phyloP scores from a whole-genome alignment of 2,797 vertebrate genomes.

The Pelobates cultripes region DNA sequence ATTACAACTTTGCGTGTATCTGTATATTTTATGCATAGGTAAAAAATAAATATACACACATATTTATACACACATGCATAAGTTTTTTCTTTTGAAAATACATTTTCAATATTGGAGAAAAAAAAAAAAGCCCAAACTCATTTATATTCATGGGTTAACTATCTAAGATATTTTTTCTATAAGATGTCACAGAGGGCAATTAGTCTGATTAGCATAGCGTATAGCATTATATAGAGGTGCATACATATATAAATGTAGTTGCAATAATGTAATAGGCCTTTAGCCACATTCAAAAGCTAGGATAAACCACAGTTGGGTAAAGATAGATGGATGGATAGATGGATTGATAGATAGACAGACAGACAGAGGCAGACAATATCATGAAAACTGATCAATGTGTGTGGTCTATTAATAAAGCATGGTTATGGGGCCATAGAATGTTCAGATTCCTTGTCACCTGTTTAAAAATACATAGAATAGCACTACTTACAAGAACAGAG shows the following conservation, averaged over 20 bases:
- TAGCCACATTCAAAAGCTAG: neutral
- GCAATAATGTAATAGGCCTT: neutral
- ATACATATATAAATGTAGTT: neutral
- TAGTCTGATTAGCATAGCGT: no score
- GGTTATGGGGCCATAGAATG: constrained; percentile 1
- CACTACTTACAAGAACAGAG: constrained; percentile 73
- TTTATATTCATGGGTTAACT: no score
- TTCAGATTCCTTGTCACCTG: constrained; percentile 15
- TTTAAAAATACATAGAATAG: constrained; percentile 59
- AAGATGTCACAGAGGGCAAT: no score
- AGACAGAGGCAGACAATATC: neutral
- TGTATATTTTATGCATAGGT: neutral
- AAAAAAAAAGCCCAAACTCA: no score
- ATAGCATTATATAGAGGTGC: neutral
- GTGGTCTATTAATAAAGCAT: neutral
- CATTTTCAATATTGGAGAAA: no score
- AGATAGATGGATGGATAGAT: constrained; percentile 13
- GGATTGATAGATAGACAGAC: constrained; percentile 9
- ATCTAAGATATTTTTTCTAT: no score
- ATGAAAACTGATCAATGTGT: neutral
- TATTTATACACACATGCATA: neutral
- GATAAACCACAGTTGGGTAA: neutral
- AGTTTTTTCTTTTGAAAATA: no score
- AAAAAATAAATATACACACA: neutral
- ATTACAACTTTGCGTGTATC: neutral